phyloP scores from a whole-genome alignment of 2,113 vertebrate genomes.

The Saiga tatarica region DNA sequence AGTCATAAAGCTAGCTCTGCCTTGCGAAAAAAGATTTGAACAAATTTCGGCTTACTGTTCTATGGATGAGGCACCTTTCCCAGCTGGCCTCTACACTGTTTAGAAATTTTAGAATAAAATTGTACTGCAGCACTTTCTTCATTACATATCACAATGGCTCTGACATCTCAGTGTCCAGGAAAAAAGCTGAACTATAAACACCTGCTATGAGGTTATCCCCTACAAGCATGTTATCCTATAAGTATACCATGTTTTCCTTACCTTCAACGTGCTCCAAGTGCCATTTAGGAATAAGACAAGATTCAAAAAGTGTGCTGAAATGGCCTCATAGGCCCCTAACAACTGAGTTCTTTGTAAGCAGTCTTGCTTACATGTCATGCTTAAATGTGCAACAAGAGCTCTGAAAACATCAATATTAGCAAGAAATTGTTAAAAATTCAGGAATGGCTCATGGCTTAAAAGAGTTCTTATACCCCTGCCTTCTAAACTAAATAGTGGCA shows the following conservation, averaged over 20 bases:
- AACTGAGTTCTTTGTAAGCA: background rate
- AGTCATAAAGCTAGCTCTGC: background rate
- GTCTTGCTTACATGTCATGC: background rate
- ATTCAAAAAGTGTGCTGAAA: background rate
- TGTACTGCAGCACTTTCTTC: background rate
- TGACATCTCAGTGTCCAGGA: background rate
- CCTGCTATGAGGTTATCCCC: background rate
- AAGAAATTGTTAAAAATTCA: slow-evolving; percentile 28
- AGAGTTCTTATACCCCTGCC: background rate
- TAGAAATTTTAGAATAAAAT: slow-evolving; percentile 14
- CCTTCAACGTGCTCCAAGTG: background rate
- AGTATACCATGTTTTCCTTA: slow-evolving; percentile 28
- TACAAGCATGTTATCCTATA: background rate
- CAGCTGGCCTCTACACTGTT: background rate
- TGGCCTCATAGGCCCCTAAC: background rate
- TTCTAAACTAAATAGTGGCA: background rate
- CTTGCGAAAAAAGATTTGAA: background rate
- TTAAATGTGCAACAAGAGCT: background rate
- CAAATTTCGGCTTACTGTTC: background rate
- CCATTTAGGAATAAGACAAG: background rate
- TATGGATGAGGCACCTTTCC: background rate
- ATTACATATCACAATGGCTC: background rate
- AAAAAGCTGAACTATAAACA: background rate
- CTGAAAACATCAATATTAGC: background rate
- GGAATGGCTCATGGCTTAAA: background rate